Evolutionary conservation across 2,888 invertebrate species (phyloP).

Genomic region (Dasysyrphus tricinctus): DNA sequence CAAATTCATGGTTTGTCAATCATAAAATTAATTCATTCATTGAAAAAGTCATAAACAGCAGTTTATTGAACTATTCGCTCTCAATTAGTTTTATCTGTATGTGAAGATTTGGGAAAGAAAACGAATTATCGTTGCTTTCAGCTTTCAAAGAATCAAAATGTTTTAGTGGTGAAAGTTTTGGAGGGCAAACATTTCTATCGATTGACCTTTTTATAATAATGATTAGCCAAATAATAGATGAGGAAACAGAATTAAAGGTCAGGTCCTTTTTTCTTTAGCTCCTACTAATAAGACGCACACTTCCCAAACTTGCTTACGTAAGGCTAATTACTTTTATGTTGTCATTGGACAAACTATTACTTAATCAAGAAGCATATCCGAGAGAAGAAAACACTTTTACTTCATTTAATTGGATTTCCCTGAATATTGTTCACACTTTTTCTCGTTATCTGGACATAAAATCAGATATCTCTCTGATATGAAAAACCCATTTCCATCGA

Average conservation of each 20-base stretch:
- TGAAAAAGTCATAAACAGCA: no score
- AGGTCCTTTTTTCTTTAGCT: neutral
- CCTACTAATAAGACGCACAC: slow-evolving; percentile 24
- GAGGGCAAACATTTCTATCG: no score
- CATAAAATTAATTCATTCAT: no score
- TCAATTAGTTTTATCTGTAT: no score
- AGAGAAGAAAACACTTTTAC: neutral
- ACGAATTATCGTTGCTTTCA: no score
- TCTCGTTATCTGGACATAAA: slow-evolving; percentile 21
- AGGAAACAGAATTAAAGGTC: neutral
- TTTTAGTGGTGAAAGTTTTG: no score
- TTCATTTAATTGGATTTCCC: slow-evolving; percentile 13
- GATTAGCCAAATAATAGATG: no score
- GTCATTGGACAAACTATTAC: neutral
- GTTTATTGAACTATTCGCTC: no score
- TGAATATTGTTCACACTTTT: slow-evolving; percentile 5
- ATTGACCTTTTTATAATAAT: no score
- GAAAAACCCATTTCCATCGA: neutral
- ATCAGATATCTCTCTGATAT: slow-evolving; percentile 35
- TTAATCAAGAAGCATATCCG: neutral
- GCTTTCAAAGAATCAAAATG: no score
- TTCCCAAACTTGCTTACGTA: slow-evolving; percentile 17
- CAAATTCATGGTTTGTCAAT: no score
- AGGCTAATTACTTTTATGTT: slow-evolving; percentile 23
- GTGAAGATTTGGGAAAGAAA: no score